Conservation (phyloP, 2,797 vertebrate species). For the Sebastes itinus region DNA sequence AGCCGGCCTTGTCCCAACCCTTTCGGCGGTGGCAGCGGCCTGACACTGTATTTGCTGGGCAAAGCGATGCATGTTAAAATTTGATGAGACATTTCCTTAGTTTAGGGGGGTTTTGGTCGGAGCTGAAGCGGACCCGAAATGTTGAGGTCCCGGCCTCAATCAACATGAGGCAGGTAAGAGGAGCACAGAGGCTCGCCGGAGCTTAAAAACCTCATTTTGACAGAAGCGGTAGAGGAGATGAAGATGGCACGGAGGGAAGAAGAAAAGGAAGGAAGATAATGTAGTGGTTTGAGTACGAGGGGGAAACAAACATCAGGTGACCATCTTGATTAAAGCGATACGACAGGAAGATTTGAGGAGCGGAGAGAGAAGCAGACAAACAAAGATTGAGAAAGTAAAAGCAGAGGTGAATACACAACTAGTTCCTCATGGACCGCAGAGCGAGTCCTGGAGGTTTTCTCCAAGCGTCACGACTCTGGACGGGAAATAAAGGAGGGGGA, state of each 20-base stretch:
- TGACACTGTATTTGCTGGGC: neutral
- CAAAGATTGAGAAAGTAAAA: neutral
- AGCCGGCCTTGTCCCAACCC: neutral
- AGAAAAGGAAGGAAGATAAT: neutral
- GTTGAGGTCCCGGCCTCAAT: conserved; percentile 43
- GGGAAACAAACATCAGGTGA: neutral
- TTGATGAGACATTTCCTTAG: conserved; percentile 29
- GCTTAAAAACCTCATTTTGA: neutral
- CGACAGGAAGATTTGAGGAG: neutral
- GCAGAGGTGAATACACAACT: neutral
- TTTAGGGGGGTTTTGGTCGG: neutral
- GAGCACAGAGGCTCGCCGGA: neutral
- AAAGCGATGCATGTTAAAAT: conserved; percentile 44
- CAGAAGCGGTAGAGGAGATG: neutral
- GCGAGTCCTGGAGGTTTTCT: neutral
- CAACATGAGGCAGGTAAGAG: conserved; percentile 6
- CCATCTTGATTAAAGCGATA: neutral
- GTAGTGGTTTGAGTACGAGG: neutral
- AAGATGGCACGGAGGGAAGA: neutral
- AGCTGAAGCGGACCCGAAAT: conserved; percentile 6
- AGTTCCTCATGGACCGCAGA: neutral
- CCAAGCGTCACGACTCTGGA: neutral
- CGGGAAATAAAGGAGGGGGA: neutral
- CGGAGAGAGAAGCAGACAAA: neutral
- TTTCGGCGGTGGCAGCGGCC: neutral